A percentile compares a stretch with the other conserved stretches of the same genome.
Evolutionary conservation across 2,113 vertebrate genomes (phyloP).

Genomic region (Lichenostomus cassidix): DNA sequence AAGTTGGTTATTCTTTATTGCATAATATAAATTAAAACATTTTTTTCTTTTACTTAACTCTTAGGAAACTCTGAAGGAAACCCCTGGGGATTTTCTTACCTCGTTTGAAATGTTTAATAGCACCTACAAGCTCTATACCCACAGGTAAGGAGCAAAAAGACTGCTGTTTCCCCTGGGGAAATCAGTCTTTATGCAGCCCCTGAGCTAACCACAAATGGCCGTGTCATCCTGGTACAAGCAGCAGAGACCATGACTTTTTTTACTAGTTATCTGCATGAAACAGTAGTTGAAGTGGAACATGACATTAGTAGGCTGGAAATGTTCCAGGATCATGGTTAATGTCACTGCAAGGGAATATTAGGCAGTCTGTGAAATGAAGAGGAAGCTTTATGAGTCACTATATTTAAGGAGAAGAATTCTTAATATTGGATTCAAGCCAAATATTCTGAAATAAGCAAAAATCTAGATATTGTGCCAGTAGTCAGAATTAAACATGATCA

Average conservation of each 20-base stretch:
- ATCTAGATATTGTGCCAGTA: neutral
- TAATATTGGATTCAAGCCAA: neutral
- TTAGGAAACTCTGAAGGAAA: slow-evolving; percentile 87
- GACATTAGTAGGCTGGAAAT: neutral
- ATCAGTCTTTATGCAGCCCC: neutral
- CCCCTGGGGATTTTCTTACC: slow-evolving; percentile 85
- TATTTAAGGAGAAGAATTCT: neutral
- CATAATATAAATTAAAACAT: neutral
- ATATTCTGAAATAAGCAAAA: neutral
- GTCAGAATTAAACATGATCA: neutral
- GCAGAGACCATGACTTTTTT: neutral
- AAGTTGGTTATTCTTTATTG: neutral
- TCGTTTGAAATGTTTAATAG: slow-evolving; percentile 92
- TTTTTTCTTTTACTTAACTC: slow-evolving; percentile 61
- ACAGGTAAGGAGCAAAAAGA: slow-evolving; percentile 83
- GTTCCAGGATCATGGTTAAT: neutral
- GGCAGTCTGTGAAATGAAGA: neutral
- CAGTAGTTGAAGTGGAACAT: neutral
- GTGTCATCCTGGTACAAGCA: neutral
- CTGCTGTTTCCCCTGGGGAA: neutral
- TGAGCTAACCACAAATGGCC: neutral
- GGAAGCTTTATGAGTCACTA: neutral
- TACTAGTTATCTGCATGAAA: neutral
- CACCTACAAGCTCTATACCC: slow-evolving; percentile 92
- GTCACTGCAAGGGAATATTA: neutral